Conservation (phyloP, 2,113 vertebrate species). For the Amphilophus citrinellus region DNA sequence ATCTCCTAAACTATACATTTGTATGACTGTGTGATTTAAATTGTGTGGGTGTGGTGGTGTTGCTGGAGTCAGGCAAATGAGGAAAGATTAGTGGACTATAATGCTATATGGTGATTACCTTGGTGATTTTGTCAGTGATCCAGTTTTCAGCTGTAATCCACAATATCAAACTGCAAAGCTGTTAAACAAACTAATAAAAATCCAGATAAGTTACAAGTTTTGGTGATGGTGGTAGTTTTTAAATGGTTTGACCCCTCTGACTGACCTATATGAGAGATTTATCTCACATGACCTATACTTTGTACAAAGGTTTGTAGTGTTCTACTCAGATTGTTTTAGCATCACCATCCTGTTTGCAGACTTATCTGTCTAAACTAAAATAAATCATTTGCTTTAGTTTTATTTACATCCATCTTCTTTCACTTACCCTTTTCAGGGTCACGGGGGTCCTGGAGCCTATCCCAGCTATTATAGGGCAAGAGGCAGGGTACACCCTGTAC, state of each 20-base stretch:
- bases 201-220: not conserved
- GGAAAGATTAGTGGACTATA: not conserved
- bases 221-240: not conserved
- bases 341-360: not conserved
- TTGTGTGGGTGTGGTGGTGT: not conserved
- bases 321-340: not conserved
- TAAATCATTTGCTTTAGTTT: too few relatives aligned
- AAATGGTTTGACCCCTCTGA: constrained; percentile 1
- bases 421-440: too few relatives aligned
- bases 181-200: constrained; percentile 25
- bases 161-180: not conserved
- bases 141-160: constrained; percentile 31
- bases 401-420: too few relatives aligned
- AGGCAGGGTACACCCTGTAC: too few relatives aligned
- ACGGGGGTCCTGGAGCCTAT: too few relatives aligned
- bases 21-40: constrained; percentile 1
- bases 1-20: not conserved
- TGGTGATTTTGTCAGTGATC: constrained; percentile 25
- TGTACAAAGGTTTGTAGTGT: not conserved
- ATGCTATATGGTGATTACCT: not conserved
- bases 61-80: not conserved
- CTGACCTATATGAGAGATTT: not conserved
- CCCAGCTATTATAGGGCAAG: too few relatives aligned
- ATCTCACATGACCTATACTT: not conserved
- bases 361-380: not conserved